Base-by-base conservation (phyloP, 2,113 vertebrate genomes). In the Rattus rattus region DNA sequence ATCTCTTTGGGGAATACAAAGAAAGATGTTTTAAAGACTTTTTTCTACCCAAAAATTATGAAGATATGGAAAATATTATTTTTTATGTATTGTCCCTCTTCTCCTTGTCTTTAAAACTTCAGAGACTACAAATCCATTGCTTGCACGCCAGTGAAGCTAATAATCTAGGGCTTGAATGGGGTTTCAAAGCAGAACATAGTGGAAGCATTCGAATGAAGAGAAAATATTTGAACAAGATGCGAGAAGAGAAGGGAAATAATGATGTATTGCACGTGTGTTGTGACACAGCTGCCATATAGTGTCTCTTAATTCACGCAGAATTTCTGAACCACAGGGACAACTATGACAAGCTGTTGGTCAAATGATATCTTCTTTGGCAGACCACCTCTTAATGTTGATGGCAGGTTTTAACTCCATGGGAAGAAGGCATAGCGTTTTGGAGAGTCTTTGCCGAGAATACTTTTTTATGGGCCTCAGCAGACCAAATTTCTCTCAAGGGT, bases 1-100 rank as follows among this genome's bases (percentile, higher is more conserved):
- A 76, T 92, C 3, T 61, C 65, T 88, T 96, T 92, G 88, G 22
- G 36, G 30, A 67, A 12, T 83, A 81, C 30, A 49, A 11, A 96
- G 3, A 92, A 43, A 47, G 43, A 65, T 77, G 63, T 84, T 85
- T 52, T 24, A 39, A 75, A 61, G n/a, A 39, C 76, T 65, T 9
- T 49, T 39, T 9, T 0, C 65, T 76, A 70, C 1, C 2, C 4
- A 73, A 96, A 49, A 86, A 83, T 77, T 70, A 63, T 92, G 28
- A 20, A 87, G 10, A 65, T 59, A 6, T 39, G 7, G 2, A 10
- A 93, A 95, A 72, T 2, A n/a, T 10, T 76, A 36, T 67, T 87
- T 94, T 2, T 67, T 17, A 61, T 14, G 0, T 17, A 61, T 67
- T 19, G 0, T 1, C 47, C 43, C 5, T 36, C 13, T 52, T 93